Conservation (phyloP, 2,888 invertebrate species). For the Dorcus parallelipipedus region DNA sequence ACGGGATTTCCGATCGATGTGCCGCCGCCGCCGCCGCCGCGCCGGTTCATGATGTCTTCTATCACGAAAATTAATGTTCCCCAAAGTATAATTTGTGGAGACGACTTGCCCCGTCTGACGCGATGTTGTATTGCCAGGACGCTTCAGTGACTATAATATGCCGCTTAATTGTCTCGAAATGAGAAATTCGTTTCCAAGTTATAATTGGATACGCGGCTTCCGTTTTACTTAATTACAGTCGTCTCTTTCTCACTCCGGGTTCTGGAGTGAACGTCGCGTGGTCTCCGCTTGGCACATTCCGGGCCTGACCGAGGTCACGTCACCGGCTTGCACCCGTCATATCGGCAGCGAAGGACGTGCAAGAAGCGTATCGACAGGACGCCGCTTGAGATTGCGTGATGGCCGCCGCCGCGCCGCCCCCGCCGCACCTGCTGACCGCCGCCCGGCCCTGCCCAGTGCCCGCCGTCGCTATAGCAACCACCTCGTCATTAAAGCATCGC, state of each 20-base stretch:
- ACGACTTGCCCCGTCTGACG: constrained; percentile 39
- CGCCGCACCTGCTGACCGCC: constrained; percentile 40
- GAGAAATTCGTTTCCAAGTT: constrained; percentile 57
- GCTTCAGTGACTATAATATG: constrained; percentile 53
- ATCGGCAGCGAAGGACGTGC: constrained; percentile 9
- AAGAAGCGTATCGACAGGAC: constrained; percentile 37
- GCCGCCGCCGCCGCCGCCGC: constrained; percentile 17
- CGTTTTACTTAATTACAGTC: constrained; percentile 28
- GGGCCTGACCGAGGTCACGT: constrained; percentile 12
- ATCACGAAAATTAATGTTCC: constrained; percentile 54
- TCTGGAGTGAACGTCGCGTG: neutral
- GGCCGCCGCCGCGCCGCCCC: constrained; percentile 42
- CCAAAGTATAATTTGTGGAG: constrained; percentile 55
- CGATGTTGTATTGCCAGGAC: constrained; percentile 46
- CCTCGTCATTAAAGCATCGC: constrained; percentile 56
- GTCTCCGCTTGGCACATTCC: constrained; percentile 16
- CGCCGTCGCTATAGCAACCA: constrained; percentile 53
- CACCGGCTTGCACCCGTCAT: neutral
- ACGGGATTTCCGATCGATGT: constrained; percentile 26
- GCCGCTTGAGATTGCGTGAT: constrained; percentile 51
- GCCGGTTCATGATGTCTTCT: constrained; percentile 36
- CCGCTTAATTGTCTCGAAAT: constrained; percentile 56
- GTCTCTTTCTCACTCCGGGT: constrained; percentile 19
- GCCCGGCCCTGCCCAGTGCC: constrained; percentile 52
- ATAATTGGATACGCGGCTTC: constrained; percentile 53